phyloP scores from a whole-genome alignment of 2,797 vertebrate species.

The Micrastur ruficollis region DNA sequence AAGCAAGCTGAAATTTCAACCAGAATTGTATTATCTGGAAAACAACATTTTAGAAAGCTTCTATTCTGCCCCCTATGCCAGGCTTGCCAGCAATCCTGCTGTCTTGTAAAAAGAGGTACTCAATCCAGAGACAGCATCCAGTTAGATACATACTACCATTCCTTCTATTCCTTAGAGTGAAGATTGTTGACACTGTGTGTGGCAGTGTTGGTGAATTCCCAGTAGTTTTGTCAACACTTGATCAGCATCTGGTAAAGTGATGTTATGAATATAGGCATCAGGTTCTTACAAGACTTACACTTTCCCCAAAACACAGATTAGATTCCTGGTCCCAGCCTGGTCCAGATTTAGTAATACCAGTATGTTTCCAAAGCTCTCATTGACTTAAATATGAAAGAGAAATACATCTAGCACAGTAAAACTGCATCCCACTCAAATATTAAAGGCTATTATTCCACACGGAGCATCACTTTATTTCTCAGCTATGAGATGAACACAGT shows the following conservation, averaged over 20 bases:
- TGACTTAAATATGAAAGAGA: background rate
- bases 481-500: background rate
- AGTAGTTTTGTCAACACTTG: background rate
- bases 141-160: background rate
- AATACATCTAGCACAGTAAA: background rate
- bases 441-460: background rate
- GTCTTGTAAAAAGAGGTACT: background rate
- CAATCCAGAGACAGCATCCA: background rate
- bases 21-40: background rate
- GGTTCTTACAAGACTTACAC: background rate
- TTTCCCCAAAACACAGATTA: background rate
- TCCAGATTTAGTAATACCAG: background rate
- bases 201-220: background rate
- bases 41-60: background rate
- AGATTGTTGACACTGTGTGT: background rate
- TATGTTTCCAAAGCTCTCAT: background rate
- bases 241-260: background rate
- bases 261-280: background rate
- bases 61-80: background rate
- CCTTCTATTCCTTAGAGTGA: background rate
- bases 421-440: background rate
- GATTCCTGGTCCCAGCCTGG: background rate
- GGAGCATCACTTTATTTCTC: background rate
- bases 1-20: background rate
- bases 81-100: background rate